These are phyloP conservation scores for Labia minor DNA, from an alignment of 2,888 invertebrate species.

Conservation along the genomic window DNA sequence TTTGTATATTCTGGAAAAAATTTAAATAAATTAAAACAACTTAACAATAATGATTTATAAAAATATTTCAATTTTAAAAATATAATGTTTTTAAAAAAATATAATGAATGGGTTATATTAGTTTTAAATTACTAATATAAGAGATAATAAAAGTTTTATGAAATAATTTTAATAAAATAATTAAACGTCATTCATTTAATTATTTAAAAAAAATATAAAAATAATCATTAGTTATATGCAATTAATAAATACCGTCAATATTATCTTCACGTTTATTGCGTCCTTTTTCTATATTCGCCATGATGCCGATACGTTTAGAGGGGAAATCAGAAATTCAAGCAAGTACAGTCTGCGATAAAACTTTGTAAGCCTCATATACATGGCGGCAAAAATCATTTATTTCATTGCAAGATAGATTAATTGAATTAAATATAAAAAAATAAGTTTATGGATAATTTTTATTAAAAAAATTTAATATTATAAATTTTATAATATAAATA, in stretches of 20 bases:
- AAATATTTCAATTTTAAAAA: no score
- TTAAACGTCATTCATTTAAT: background rate
- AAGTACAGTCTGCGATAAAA: constrained; percentile 24
- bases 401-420: no score
- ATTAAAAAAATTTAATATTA: background rate
- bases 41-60: no score
- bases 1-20: constrained; percentile 27
- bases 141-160: no score
- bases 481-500: constrained; percentile 13
- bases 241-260: constrained; percentile 35
- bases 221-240: background rate
- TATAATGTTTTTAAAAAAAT: background rate
- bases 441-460: background rate
- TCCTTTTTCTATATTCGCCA: constrained; percentile 41
- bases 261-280: constrained; percentile 39
- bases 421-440: background rate
- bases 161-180: no score
- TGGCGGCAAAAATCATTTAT: no score
- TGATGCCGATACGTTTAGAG: constrained; percentile 30
- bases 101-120: no score
- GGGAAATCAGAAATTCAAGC: constrained; percentile 23
- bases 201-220: background rate
- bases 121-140: no score
- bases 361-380: background rate
- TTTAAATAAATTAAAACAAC: background rate